Conservation (phyloP, 2,113 vertebrate species). For the Paramisgurnus dabryanus region DNA sequence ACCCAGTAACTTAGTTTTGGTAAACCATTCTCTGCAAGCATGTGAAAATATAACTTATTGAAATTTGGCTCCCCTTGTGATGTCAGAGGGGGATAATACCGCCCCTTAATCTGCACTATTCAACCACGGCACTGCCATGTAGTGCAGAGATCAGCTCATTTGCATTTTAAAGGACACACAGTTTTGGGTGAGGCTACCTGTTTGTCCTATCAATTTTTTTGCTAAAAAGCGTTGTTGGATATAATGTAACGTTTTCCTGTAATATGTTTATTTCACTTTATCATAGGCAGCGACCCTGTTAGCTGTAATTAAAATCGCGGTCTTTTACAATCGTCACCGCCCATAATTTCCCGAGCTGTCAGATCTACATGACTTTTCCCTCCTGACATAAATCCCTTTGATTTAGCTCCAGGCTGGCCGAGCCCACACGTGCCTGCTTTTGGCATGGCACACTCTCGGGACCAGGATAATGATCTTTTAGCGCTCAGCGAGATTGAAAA, state of each 20-base stretch:
- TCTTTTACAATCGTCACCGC: constrained; percentile 5
- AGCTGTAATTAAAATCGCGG: constrained; percentile 34
- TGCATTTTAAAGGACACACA: too few relatives aligned
- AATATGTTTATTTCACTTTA: background rate
- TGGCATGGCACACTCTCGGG: constrained; percentile 10
- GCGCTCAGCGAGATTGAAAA: constrained; percentile 37
- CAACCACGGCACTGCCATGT: too few relatives aligned
- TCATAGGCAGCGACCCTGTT: background rate
- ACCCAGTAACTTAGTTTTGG: too few relatives aligned
- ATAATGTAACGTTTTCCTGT: too few relatives aligned
- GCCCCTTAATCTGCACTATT: too few relatives aligned
- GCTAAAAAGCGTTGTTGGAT: too few relatives aligned
- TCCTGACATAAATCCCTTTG: constrained; percentile 16
- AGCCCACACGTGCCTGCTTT: constrained; percentile 14
- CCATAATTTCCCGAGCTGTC: constrained; percentile 27
- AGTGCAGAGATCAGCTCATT: too few relatives aligned
- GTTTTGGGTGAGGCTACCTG: background rate
- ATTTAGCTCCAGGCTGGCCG: constrained; percentile 11
- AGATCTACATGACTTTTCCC: constrained; percentile 24
- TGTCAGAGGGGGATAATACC: too few relatives aligned
- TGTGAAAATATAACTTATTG: too few relatives aligned
- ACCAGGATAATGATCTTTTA: constrained; percentile 38
- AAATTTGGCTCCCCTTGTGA: too few relatives aligned
- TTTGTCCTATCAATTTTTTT: background rate
- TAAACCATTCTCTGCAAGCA: too few relatives aligned